Evolutionary conservation across 2,797 vertebrate species (phyloP).

Genomic region (Erpetoichthys calabaricus): DNA sequence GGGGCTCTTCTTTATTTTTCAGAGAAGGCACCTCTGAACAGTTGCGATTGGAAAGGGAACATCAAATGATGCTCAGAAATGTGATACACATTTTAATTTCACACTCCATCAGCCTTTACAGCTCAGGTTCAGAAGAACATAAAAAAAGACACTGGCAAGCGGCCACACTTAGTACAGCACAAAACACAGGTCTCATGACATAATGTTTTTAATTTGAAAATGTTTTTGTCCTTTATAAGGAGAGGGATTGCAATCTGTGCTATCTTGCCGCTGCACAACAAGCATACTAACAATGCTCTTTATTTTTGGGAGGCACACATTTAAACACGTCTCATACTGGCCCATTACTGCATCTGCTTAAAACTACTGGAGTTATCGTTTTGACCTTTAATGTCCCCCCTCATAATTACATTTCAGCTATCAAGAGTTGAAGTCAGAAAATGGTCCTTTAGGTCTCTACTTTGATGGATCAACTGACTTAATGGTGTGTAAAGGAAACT

Average conservation of each 20-base stretch:
- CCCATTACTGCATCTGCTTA: background rate
- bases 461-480: slow-evolving; percentile 34
- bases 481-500: slow-evolving; percentile 40
- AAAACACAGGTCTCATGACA: slow-evolving; percentile 31
- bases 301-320: too few species aligned
- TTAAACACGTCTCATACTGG: too few species aligned
- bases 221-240: background rate
- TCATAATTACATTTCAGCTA: slow-evolving; percentile 16
- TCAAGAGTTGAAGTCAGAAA: slow-evolving; percentile 11
- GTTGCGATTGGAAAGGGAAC: slow-evolving; percentile 45
- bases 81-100: slow-evolving; percentile 98
- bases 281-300: too few species aligned
- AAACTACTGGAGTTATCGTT: slow-evolving; percentile 7
- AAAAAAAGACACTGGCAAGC: slow-evolving; percentile 39
- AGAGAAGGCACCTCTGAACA: slow-evolving; percentile 30
- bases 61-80: slow-evolving; percentile 71
- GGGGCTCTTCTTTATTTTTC: slow-evolving; percentile 30
- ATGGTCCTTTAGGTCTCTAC: slow-evolving; percentile 14
- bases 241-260: too few species aligned
- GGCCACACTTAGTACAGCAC: slow-evolving; percentile 43
- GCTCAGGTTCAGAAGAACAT: slow-evolving; percentile 57
- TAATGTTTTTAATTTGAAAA: slow-evolving; percentile 10
- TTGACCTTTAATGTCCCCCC: slow-evolving; percentile 18
- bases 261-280: too few species aligned
- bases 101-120: slow-evolving; percentile 91